These are phyloP conservation scores for Thamnaconus septentrionalis DNA, from an alignment of 2,113 vertebrate genomes.

Conservation along the genomic window DNA sequence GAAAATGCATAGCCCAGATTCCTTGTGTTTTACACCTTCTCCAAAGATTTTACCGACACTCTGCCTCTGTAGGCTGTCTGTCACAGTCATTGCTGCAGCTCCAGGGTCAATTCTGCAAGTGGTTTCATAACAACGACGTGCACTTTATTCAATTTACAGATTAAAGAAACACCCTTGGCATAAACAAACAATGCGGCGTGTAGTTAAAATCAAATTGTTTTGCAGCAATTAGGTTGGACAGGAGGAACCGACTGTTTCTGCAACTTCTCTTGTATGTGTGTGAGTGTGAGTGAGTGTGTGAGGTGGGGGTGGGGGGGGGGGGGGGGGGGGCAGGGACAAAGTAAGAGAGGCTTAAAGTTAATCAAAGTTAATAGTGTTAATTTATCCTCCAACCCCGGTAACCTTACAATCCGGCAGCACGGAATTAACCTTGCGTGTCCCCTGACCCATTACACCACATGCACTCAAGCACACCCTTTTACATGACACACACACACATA, in stretches of 20 bases:
- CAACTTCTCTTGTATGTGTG: too few species aligned
- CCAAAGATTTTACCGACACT: too few species aligned
- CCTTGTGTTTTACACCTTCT: too few species aligned
- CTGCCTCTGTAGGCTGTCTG: not conserved
- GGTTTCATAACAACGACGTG: not conserved
- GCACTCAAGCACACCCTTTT: not conserved
- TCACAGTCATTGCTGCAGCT: not conserved
- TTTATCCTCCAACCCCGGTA: conserved; percentile 41
- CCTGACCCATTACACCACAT: conserved; percentile 14
- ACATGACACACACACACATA: not conserved
- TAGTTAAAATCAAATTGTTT: too few species aligned
- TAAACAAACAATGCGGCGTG: too few species aligned
- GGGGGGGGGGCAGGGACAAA: not conserved
- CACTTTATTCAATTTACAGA: not conserved
- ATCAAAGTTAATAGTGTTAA: conserved; percentile 51
- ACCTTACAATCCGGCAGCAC: conserved; percentile 36
- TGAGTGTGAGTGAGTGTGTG: not conserved
- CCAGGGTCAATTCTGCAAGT: not conserved
- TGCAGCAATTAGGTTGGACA: not conserved
- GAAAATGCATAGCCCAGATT: too few species aligned
- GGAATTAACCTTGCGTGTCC: conserved; percentile 53
- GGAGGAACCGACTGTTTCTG: too few species aligned
- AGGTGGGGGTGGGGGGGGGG: not conserved
- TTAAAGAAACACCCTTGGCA: too few species aligned
- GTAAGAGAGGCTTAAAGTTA: conserved; percentile 29